Conservation (phyloP, 2,797 vertebrate species). For the Pseudocheirus occidentalis region DNA sequence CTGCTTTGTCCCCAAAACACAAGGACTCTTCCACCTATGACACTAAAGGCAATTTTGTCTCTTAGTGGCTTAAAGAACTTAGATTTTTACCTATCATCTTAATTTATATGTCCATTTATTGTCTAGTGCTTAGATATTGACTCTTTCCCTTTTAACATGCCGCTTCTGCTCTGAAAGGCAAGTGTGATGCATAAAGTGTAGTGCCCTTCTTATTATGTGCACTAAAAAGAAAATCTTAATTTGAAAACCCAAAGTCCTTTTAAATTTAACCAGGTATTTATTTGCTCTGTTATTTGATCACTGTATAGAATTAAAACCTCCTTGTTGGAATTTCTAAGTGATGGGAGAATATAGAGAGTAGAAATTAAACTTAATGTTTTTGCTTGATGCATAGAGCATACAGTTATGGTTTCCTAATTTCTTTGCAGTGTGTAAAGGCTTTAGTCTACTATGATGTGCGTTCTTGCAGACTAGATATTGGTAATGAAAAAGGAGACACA, state of each 20-base stretch:
- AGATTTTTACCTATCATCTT: not conserved
- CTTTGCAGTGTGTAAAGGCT: constrained; percentile 95
- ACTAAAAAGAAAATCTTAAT: not conserved
- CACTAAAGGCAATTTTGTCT: not conserved
- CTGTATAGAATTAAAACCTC: not conserved
- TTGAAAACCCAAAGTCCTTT: not conserved
- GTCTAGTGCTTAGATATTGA: not conserved
- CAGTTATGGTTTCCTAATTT: not conserved
- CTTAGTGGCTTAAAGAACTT: not conserved
- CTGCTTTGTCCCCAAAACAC: not conserved
- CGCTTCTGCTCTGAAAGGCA: not conserved
- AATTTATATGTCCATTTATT: not conserved
- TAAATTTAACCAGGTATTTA: not conserved
- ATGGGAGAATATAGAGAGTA: not conserved
- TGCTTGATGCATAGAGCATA: fast-evolving
- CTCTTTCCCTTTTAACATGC: not conserved
- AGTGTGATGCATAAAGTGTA: not conserved
- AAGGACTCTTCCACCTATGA: not conserved
- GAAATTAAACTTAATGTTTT: not conserved
- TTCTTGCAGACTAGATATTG: constrained; percentile 90
- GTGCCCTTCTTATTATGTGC: not conserved
- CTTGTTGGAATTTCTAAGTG: fast-evolving
- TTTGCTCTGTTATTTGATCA: not conserved
- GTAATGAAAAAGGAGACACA: constrained; percentile 96
- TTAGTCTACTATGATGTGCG: constrained; percentile 94